Base-by-base conservation (phyloP, 1,140 invertebrate species). In the Zaprionus ghesquierei region DNA sequence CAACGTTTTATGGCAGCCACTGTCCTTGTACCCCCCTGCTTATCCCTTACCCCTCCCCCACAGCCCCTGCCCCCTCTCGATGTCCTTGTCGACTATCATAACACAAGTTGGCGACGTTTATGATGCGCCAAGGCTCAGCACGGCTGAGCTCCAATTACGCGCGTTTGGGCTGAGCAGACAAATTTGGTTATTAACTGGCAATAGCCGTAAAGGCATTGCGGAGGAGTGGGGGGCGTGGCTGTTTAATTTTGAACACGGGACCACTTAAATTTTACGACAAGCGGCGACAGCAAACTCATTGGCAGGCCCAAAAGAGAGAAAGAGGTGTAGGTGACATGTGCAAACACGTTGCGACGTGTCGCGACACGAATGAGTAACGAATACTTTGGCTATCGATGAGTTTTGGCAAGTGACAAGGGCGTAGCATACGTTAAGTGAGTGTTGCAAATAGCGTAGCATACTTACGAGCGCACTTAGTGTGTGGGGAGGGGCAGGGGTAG, bases 141-240 rank as follows among this genome's bases (percentile, higher is more conserved):
- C 6, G 20, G 3, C 60, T 44, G 31, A 58, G 51, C 62, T 65
- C 23, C 59, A 69, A 66, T 62, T 68, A 68, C 38, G 35, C 35
- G n/a, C 18, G 18, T 2, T 61, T 49, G 74, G 70, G 81, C 77
- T 77, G 69, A 85, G 81, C 73, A 76, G 71, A 87, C 82, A 86
- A 87, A 87, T 86, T 86, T 87, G 71, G 58, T 79, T 87, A 86
- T 79, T 86, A 82, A 73, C 82, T 69, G 71, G 72, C 79, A 49
- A 53, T 65, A 65, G 70, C 56, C 64, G 55, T 81, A 76, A 87
- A 82, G 64, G 5, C 27, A 29, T 29, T 29, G 3, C 5, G n/a
- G n/a, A 33, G 31, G 31, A 3, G 31, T 35, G 46, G 20, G 22
- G 44, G 15, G 38, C n/a, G 44, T 35, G 44, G 15, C 22, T 41